Conservation (phyloP, 2,113 vertebrate genomes). For the Clarias gariepinus region DNA sequence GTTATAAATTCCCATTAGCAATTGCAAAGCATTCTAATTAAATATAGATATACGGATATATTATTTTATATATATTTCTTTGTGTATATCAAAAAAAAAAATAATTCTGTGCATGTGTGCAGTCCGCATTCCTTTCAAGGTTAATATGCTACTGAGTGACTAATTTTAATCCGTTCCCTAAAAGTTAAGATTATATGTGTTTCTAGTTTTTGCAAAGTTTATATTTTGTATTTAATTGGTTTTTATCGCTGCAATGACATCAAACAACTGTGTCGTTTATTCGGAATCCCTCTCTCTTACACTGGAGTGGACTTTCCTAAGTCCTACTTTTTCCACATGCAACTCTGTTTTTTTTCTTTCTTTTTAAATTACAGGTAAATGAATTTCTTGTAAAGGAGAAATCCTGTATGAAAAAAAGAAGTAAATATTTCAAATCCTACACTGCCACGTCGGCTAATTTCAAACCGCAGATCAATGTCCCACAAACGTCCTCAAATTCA, state of each 20-base stretch:
- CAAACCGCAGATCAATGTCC: not conserved
- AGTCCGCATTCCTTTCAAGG: constrained; percentile 80
- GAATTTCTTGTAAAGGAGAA: not conserved
- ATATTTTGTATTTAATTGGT: constrained; percentile 76
- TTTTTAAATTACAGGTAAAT: not conserved
- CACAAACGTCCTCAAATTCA: not conserved
- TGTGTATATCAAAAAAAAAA: constrained; percentile 76
- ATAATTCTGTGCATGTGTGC: constrained; percentile 81
- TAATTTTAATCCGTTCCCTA: constrained; percentile 79
- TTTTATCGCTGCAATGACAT: constrained; percentile 62
- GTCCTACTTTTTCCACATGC: not conserved
- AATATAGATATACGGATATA: constrained; percentile 74
- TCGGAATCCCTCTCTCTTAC: constrained; percentile 49
- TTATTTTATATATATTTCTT: constrained; percentile 64
- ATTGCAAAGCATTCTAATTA: constrained; percentile 83
- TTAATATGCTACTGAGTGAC: constrained; percentile 80
- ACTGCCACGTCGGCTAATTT: not conserved
- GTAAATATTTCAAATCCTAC: not conserved
- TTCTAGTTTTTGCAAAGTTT: constrained; percentile 77
- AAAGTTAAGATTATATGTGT: constrained; percentile 78
- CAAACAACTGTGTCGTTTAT: constrained; percentile 16
- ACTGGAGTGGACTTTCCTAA: constrained; percentile 49
- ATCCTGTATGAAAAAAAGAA: not conserved
- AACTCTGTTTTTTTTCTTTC: not conserved
- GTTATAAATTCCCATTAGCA: constrained; percentile 64